phyloP scores from a whole-genome alignment of 2,797 vertebrate species.

The Okamejei kenojei region DNA sequence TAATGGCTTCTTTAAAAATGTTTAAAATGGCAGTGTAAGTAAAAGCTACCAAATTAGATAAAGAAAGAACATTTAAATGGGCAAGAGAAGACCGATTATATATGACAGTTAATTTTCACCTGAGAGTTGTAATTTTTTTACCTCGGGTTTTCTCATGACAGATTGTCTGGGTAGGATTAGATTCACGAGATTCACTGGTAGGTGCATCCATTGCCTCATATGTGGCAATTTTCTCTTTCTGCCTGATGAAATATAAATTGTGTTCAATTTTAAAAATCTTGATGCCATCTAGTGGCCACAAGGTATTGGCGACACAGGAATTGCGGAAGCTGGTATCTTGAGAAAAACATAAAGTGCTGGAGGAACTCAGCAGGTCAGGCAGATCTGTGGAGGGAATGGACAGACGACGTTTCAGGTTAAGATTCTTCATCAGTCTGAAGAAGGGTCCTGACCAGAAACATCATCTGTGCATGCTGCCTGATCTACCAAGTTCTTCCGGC shows the following conservation, averaged over 20 bases:
- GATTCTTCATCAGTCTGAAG: too few species aligned
- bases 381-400: too few species aligned
- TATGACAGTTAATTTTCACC: background rate
- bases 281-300: background rate
- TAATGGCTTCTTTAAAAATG: background rate
- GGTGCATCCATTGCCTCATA: background rate
- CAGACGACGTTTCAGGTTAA: too few species aligned
- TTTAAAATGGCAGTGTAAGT: background rate
- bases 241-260: background rate
- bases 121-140: background rate
- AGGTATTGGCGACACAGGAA: background rate
- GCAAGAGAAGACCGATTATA: background rate
- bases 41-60: too few species aligned
- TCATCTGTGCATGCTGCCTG: too few species aligned
- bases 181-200: background rate
- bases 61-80: too few species aligned
- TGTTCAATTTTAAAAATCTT: background rate
- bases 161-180: background rate
- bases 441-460: too few species aligned
- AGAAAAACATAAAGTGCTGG: too few species aligned
- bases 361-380: too few species aligned
- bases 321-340: too few species aligned
- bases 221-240: background rate
- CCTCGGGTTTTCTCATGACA: background rate
- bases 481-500: too few species aligned